Conservation (phyloP, 2,888 invertebrate genomes). For the Tenodera sinensis region DNA sequence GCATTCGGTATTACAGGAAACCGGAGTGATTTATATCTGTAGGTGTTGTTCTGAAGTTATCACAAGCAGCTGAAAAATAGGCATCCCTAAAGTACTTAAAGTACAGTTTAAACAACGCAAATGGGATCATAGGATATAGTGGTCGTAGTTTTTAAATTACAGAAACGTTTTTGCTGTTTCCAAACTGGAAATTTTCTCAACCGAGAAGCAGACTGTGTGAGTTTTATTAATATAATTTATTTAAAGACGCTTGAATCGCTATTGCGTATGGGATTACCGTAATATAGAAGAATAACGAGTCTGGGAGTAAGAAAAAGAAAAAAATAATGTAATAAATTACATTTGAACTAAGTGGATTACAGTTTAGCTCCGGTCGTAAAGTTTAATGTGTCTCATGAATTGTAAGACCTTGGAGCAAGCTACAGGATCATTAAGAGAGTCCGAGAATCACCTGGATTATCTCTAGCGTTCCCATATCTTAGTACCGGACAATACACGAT, state of each 20-base stretch:
- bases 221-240: neutral
- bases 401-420: neutral
- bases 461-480: neutral
- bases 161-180: too few species aligned
- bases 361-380: neutral
- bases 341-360: neutral
- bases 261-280: neutral
- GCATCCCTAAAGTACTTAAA: too few species aligned
- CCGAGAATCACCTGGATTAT: neutral
- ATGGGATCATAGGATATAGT: too few species aligned
- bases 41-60: too few species aligned
- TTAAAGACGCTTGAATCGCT: neutral
- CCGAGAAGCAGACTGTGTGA: neutral
- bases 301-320: neutral
- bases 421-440: neutral
- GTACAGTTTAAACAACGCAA: too few species aligned
- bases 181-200: too few species aligned
- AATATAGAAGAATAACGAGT: neutral
- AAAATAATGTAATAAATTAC: neutral
- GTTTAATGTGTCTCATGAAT: neutral
- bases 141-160: too few species aligned
- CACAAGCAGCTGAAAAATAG: too few species aligned
- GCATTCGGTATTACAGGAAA: too few species aligned
- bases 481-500: neutral
- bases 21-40: too few species aligned